Percentiles rank a stretch among this genome's conserved stretches.
Conservation (phyloP, 2,888 invertebrate genomes). For the Tetragnatha montana region DNA sequence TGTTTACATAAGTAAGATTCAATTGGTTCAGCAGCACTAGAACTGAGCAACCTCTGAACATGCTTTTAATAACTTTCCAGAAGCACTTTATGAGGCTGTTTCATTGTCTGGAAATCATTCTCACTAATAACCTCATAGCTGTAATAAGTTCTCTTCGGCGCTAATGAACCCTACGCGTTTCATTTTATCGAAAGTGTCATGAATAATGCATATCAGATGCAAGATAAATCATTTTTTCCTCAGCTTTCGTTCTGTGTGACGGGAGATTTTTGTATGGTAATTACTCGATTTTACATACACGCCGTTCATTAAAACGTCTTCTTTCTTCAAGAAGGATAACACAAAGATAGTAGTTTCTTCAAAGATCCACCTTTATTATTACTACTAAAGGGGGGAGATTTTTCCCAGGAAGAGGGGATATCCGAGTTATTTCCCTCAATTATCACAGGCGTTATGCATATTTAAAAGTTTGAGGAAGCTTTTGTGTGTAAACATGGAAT, state of each 20-base stretch:
- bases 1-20: neutral
- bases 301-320: conserved; percentile 23
- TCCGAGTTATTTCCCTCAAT: neutral
- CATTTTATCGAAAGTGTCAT: neutral
- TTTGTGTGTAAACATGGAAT: neutral
- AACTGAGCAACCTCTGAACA: neutral
- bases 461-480: neutral
- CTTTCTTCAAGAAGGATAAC: neutral
- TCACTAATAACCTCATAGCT: conserved; percentile 23
- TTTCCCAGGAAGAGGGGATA: neutral
- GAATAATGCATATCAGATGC: conserved; percentile 24
- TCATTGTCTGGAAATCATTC: neutral
- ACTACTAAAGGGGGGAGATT: neutral
- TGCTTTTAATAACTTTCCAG: neutral
- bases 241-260: neutral
- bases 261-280: conserved; percentile 30
- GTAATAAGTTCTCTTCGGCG: conserved; percentile 15
- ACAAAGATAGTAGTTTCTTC: neutral
- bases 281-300: conserved; percentile 22
- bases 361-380: neutral
- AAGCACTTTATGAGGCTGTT: conserved; percentile 20
- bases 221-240: conserved; percentile 24
- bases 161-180: conserved; percentile 1
- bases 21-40: neutral
- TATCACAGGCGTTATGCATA: neutral